A percentile compares a stretch with the other conserved stretches of the same genome.
phyloP scores from a whole-genome alignment of 2,888 invertebrate species.

The Tridacna crocea region DNA sequence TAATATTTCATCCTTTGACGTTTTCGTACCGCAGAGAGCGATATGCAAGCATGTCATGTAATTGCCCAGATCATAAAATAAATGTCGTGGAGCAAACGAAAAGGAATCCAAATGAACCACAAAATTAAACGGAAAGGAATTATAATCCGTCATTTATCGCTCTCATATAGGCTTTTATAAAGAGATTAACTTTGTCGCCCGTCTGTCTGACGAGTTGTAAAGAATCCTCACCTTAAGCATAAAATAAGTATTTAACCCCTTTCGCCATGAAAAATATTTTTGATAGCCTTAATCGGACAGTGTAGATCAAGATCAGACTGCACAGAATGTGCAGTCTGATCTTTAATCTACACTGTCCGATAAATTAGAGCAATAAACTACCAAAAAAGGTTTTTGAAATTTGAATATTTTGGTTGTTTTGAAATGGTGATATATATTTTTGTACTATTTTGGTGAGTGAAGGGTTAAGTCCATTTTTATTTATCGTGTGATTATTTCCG shows the following conservation, averaged over 20 bases:
- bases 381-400: too few relatives aligned
- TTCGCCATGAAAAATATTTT: too few relatives aligned
- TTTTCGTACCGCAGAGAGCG: too few relatives aligned
- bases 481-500: slow-evolving; percentile 26
- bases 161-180: slow-evolving; percentile 25
- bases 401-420: too few relatives aligned
- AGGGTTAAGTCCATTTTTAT: slow-evolving; percentile 22
- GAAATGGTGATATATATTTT: too few relatives aligned
- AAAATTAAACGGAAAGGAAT: slow-evolving; percentile 52
- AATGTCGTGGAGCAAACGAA: slow-evolving; percentile 10
- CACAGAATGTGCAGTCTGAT: too few relatives aligned
- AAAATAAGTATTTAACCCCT: slow-evolving; percentile 15
- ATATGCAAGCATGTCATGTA: slow-evolving; percentile 20
- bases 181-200: slow-evolving; percentile 18
- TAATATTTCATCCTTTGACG: too few relatives aligned
- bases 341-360: too few relatives aligned
- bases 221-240: slow-evolving; percentile 11
- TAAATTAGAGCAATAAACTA: too few relatives aligned
- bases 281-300: too few relatives aligned
- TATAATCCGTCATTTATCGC: slow-evolving; percentile 54
- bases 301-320: too few relatives aligned
- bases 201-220: slow-evolving; percentile 17
- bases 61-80: slow-evolving; percentile 18
- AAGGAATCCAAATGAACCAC: slow-evolving; percentile 43
- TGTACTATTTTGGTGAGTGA: too few relatives aligned